Evolutionary conservation across 2,113 vertebrate genomes (phyloP), one percentile per base, ranked within the genome.

Genomic region (Protomyctophum bolini): DNA sequence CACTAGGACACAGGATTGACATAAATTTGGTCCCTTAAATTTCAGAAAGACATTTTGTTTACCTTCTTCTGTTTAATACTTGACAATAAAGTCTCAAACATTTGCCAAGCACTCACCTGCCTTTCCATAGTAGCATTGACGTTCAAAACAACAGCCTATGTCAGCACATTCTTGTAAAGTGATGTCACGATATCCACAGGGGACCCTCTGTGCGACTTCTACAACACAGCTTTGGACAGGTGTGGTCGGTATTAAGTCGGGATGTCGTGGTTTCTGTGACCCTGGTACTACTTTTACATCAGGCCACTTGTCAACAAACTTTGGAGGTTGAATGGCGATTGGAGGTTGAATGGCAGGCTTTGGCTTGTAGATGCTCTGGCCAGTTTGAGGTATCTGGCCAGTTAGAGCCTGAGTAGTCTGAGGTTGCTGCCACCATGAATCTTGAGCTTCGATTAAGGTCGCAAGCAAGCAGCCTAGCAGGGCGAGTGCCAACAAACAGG

Each of bases 61-160:
- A 21, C 21, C 21, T 21, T 41, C 3, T 41, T 41, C 4, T 41
- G 33, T 41, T 21, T 41, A 41, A 41, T 41, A 41, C 33, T 41
- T 41, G 33, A 41, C 33, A 41, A 41, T 41, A 4, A 21, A 6
- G 33, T 41, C 33, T 41, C 33, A 41, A 6, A 4, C 3, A 41
- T 41, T 10, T 14, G 6, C 49, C 12, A 46, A 50, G 73, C 49
- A 66, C 89, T 46, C 47, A 91, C 91, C 90, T 83, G 80, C 51
- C 2, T 73, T 87, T 68, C 83, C 90, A 73, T 75, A 92, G 67
- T 80, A 89, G 75, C 91, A 92, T 1, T 2, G 68, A 0, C 73
- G 79, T 56, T 88, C 81, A 73, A 78, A 86, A 62, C 91, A 92
- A 49, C 88, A 91, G 55, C 33, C 58, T 7, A 88, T 66, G 0